A percentile compares a stretch with the other conserved stretches of the same genome.
These are phyloP conservation scores for Asobara japonica DNA, from an alignment of 1,140 invertebrate species.

Conservation along the genomic window DNA sequence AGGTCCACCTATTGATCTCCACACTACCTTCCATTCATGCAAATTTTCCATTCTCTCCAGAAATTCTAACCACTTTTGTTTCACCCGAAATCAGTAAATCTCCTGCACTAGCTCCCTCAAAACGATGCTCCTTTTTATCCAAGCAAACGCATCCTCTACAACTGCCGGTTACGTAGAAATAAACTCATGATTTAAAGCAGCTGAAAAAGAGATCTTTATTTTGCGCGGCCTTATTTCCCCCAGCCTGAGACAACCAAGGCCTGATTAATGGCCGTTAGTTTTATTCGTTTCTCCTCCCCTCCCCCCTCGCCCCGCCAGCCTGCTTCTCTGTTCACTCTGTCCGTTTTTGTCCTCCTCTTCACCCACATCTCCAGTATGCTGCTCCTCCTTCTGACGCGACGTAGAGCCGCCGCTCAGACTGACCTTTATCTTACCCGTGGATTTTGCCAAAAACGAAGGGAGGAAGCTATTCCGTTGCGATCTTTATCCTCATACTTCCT, in stretches of 20 bases:
- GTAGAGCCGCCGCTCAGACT: conserved; percentile 23
- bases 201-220: conserved; percentile 59
- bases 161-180: conserved; percentile 43
- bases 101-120: neutral
- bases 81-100: neutral
- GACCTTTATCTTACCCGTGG: conserved; percentile 50
- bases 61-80: neutral
- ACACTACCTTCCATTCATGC: too few species aligned
- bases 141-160: conserved; percentile 14
- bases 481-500: conserved; percentile 30
- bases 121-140: neutral
- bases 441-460: conserved; percentile 20
- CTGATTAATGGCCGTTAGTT: conserved; percentile 62
- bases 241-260: conserved; percentile 46
- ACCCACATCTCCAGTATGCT: neutral
- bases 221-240: conserved; percentile 48
- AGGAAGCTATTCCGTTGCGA: conserved; percentile 29
- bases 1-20: too few species aligned
- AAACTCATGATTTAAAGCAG: conserved; percentile 60
- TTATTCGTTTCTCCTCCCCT: conserved; percentile 48
- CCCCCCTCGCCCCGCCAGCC: conserved; percentile 28
- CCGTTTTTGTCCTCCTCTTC: conserved; percentile 17
- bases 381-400: neutral
- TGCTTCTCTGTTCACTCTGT: conserved; percentile 19
- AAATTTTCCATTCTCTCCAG: too few species aligned